A percentile compares a stretch with the other conserved stretches of the same genome.
phyloP scores from a whole-genome alignment of 2,888 invertebrate genomes.

The Drosophila hamatofila region DNA sequence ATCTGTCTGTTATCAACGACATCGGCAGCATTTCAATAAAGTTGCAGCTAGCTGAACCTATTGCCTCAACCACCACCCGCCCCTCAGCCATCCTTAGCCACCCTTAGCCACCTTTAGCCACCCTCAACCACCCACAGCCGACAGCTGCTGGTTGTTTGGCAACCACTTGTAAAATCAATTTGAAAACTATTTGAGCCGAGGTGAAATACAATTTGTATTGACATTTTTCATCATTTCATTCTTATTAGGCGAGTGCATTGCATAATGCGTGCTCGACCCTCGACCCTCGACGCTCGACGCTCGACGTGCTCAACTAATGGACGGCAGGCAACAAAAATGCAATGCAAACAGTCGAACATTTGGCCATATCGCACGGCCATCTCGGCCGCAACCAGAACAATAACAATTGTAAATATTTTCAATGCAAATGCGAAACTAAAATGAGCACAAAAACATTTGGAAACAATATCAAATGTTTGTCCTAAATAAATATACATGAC shows the following conservation, averaged over 20 bases:
- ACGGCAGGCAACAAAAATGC: constrained; percentile 5
- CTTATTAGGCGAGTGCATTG: constrained; percentile 35
- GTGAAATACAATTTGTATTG: constrained; percentile 40
- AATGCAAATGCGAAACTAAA: constrained; percentile 29
- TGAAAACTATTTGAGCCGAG: constrained; percentile 57
- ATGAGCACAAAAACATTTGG: constrained; percentile 27
- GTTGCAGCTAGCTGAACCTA: constrained; percentile 20
- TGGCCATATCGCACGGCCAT: constrained; percentile 11
- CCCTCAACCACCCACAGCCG: constrained; percentile 2
- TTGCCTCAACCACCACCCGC: background rate
- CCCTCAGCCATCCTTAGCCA: background rate
- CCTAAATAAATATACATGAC: constrained; percentile 23
- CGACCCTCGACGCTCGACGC: no score
- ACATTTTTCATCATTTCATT: constrained; percentile 47
- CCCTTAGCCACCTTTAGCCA: constrained; percentile 9
- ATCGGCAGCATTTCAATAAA: constrained; percentile 59
- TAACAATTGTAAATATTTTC: constrained; percentile 43
- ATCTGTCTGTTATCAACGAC: constrained; percentile 12
- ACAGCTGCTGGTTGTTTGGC: constrained; percentile 64
- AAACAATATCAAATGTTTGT: constrained; percentile 28
- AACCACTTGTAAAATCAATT: constrained; percentile 72
- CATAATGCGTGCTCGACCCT: background rate
- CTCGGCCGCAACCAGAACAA: constrained; percentile 12
- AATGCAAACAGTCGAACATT: constrained; percentile 47
- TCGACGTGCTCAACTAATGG: constrained; percentile 8